These are phyloP conservation scores for Scortum barcoo DNA, from an alignment of 2,113 vertebrate species.

Conservation along the genomic window DNA sequence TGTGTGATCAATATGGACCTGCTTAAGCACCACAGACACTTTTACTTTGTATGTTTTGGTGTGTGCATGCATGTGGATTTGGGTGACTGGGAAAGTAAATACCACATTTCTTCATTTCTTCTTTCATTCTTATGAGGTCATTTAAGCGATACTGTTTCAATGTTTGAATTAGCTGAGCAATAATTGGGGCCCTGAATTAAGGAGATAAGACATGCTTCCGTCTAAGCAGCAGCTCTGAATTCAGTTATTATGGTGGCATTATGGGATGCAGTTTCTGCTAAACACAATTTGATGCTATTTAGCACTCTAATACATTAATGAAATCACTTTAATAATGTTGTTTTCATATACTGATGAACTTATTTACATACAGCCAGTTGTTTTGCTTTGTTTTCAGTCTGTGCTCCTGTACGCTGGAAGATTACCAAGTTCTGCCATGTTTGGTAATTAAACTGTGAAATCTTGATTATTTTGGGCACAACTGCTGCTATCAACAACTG, in stretches of 20 bases:
- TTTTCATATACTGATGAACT: constrained; percentile 34
- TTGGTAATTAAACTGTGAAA: constrained; percentile 49
- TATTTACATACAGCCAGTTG: constrained; percentile 43
- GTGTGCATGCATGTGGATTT: constrained; percentile 7
- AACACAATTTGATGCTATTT: constrained; percentile 71
- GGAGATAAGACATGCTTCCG: constrained; percentile 72
- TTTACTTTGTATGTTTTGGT: constrained; percentile 2
- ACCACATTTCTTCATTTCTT: constrained; percentile 35
- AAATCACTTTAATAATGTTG: constrained; percentile 51
- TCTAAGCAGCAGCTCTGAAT: constrained; percentile 57
- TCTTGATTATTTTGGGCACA: constrained; percentile 30
- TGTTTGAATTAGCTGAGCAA: constrained; percentile 77
- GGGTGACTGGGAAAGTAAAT: constrained; percentile 38
- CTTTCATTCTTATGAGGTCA: constrained; percentile 55
- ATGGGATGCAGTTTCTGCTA: constrained; percentile 53
- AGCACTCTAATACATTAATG: constrained; percentile 31
- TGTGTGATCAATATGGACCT: constrained; percentile 35
- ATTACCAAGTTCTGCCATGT: constrained; percentile 38
- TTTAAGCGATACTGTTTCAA: constrained; percentile 59
- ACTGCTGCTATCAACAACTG: constrained; percentile 14
- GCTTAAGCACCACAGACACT: constrained; percentile 7
- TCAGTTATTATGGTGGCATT: constrained; percentile 53
- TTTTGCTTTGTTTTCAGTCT: constrained; percentile 26
- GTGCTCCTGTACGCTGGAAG: constrained; percentile 6
- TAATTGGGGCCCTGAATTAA: constrained; percentile 75